Evolutionary conservation across 2,113 vertebrate species (phyloP).

Genomic region (Rhinopithecus roxellana): DNA sequence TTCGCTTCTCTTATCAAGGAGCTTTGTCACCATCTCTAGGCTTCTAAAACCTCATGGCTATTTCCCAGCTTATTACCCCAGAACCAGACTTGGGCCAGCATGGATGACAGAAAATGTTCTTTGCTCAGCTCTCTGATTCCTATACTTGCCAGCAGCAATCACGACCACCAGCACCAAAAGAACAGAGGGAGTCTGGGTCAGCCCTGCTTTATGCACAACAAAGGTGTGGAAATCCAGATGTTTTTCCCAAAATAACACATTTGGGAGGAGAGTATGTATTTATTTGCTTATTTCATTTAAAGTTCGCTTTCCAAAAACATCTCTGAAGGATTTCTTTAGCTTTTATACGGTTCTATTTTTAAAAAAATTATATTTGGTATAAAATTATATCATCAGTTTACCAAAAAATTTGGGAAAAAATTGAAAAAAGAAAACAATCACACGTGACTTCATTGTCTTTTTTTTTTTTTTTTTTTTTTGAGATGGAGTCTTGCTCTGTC

Average conservation of each 20-base stretch:
- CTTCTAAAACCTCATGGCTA: not conserved
- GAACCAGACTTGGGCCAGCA: not conserved
- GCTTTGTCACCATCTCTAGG: not conserved
- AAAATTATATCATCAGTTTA: constrained; percentile 14
- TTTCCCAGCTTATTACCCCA: not conserved
- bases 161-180: fast-evolving
- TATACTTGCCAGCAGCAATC: not conserved
- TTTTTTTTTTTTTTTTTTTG: no score
- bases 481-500: no score
- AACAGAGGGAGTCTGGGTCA: not conserved
- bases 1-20: not conserved
- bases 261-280: not conserved
- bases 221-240: not conserved
- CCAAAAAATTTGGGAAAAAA: not conserved
- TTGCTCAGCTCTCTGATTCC: not conserved
- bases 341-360: not conserved
- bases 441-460: not conserved
- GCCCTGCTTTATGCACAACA: not conserved
- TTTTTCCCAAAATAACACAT: not conserved
- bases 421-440: not conserved
- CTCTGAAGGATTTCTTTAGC: not conserved
- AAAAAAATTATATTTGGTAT: not conserved
- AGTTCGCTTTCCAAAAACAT: not conserved
- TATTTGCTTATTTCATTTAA: not conserved
- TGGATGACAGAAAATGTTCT: not conserved